Evolutionary conservation across 2,113 vertebrate genomes (phyloP).

Genomic region (Toxotes jaculatrix): DNA sequence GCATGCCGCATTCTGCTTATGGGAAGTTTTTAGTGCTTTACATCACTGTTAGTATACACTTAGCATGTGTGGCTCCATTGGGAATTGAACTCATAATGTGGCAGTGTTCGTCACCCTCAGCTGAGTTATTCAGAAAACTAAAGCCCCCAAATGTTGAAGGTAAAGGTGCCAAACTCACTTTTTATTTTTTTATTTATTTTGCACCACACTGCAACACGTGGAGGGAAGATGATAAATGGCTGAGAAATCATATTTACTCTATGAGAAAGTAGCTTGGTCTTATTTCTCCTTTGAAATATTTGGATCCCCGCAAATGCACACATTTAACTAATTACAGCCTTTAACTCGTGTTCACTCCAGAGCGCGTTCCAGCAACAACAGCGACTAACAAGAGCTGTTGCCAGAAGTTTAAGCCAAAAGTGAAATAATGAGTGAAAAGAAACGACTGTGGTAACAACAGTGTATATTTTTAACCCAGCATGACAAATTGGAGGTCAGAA

Average conservation of each 20-base stretch:
- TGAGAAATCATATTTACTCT: neutral
- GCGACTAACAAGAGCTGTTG: constrained; percentile 8
- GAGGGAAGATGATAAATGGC: neutral
- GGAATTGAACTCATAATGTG: neutral
- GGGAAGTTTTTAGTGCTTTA: neutral
- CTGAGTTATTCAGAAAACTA: neutral
- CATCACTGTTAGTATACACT: neutral
- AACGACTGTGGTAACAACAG: constrained; percentile 16
- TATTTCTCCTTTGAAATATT: neutral
- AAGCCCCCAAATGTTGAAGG: neutral
- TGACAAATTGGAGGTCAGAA: constrained; percentile 49
- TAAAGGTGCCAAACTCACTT: neutral
- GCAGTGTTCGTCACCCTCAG: neutral
- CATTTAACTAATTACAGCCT: constrained; percentile 8
- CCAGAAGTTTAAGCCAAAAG: neutral
- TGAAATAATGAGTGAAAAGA: constrained; percentile 13
- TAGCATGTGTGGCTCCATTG: neutral
- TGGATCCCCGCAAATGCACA: neutral
- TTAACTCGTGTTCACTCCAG: constrained; percentile 3
- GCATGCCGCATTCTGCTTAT: constrained; percentile 1
- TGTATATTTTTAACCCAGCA: constrained; percentile 30
- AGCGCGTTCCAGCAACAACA: constrained; percentile 7
- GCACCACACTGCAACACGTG: neutral
- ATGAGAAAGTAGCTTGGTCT: neutral
- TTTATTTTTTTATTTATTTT: neutral